phyloP scores from a whole-genome alignment of 2,797 vertebrate species.

The Myotis daubentonii region DNA sequence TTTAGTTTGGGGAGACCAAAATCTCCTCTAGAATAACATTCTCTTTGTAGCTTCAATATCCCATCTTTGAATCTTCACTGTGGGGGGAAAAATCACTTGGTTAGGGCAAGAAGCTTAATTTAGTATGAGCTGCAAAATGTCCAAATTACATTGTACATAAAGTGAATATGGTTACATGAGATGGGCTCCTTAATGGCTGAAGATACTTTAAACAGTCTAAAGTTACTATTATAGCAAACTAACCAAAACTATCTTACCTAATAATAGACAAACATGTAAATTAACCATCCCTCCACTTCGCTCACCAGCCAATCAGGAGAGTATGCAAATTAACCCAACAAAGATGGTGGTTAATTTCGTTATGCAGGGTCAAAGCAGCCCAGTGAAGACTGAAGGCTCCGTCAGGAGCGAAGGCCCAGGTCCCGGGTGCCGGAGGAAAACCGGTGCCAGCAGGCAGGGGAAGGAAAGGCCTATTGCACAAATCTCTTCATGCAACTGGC shows the following conservation, averaged over 20 bases:
- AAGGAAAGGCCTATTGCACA: too few species aligned
- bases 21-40: not conserved
- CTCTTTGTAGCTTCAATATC: not conserved
- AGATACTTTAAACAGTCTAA: not conserved
- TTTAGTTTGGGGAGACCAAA: constrained; percentile 33
- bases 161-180: not conserved
- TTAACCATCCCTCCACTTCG: too few species aligned
- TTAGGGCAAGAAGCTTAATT: not conserved
- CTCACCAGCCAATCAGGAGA: too few species aligned
- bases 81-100: not conserved
- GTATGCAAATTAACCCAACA: too few species aligned
- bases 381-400: too few species aligned
- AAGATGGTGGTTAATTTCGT: too few species aligned
- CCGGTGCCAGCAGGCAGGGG: too few species aligned
- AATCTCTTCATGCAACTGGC: too few species aligned
- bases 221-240: not conserved
- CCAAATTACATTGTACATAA: not conserved
- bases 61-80: not conserved
- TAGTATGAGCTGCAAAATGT: not conserved
- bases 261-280: too few species aligned
- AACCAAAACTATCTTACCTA: not conserved
- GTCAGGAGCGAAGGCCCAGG: too few species aligned
- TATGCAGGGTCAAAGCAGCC: too few species aligned
- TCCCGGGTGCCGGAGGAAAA: too few species aligned
- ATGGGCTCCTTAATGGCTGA: not conserved